These are phyloP conservation scores for Alfaro cultratus DNA, from an alignment of 2,797 vertebrate genomes.

Conservation along the genomic window DNA sequence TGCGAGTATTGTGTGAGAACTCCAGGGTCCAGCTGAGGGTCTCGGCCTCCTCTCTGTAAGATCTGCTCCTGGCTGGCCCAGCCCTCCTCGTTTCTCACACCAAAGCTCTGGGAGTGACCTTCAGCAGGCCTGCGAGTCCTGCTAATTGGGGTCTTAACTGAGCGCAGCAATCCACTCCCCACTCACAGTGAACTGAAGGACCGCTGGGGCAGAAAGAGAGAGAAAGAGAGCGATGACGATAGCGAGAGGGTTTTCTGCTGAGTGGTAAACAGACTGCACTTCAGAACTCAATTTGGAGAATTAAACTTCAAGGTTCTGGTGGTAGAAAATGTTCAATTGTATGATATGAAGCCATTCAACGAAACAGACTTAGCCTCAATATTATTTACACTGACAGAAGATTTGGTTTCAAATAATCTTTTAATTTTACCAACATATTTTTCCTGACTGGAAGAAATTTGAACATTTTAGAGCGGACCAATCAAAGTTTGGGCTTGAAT, in stretches of 20 bases:
- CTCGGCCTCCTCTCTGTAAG: conserved; percentile 32
- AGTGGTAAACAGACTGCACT: conserved; percentile 19
- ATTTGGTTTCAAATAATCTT: background rate
- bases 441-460: too few relatives aligned
- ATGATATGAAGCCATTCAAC: background rate
- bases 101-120: conserved; percentile 71
- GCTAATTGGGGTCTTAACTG: conserved; percentile 78
- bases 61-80: conserved; percentile 35
- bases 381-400: background rate
- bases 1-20: conserved; percentile 39
- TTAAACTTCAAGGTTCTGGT: conserved; percentile 3
- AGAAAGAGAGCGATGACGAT: conserved; percentile 12
- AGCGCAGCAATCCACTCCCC: conserved; percentile 40
- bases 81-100: conserved; percentile 57
- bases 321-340: background rate
- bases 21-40: conserved; percentile 39
- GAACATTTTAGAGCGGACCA: background rate
- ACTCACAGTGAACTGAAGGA: conserved; percentile 27
- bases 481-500: background rate
- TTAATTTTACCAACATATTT: background rate
- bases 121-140: conserved; percentile 66
- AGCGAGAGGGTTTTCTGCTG: conserved; percentile 13
- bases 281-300: conserved; percentile 22
- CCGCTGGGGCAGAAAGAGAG: conserved; percentile 20
- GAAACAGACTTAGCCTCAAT: background rate